Percentiles rank a stretch among this genome's conserved stretches.
phyloP scores from a whole-genome alignment of 2,888 invertebrate genomes.

The Caenorhabditis afra region DNA sequence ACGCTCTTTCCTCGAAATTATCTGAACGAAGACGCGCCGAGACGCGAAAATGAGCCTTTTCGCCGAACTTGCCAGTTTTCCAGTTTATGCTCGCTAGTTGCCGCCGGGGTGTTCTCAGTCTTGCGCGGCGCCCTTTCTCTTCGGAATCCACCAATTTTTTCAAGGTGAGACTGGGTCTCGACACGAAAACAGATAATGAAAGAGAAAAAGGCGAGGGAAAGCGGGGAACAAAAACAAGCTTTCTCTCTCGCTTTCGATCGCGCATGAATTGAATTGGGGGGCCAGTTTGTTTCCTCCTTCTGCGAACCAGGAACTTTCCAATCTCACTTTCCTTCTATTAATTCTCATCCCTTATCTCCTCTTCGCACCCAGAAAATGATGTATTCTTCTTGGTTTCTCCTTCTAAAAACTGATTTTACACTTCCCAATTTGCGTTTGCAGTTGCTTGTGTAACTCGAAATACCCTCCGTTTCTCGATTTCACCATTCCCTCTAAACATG shows the following conservation, averaged over 20 bases:
- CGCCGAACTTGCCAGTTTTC: too few relatives aligned
- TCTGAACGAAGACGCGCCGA: too few relatives aligned
- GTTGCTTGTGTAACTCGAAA: too few relatives aligned
- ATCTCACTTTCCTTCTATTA: not conserved
- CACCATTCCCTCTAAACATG: too few relatives aligned
- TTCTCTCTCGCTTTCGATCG: slow-evolving; percentile 16
- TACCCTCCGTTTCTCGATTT: too few relatives aligned
- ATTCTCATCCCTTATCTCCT: too few relatives aligned
- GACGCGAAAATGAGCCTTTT: too few relatives aligned
- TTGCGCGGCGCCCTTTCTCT: slow-evolving; percentile 13
- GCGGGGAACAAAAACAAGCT: slow-evolving; percentile 12
- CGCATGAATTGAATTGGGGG: not conserved
- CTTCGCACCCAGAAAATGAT: too few relatives aligned
- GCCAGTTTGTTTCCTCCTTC: not conserved
- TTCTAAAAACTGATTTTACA: too few relatives aligned
- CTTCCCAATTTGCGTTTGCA: too few relatives aligned
- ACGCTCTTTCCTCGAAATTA: too few relatives aligned
- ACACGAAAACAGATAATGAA: slow-evolving; percentile 5
- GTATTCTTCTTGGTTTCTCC: too few relatives aligned
- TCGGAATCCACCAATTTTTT: slow-evolving; percentile 38
- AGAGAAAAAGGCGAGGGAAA: not conserved
- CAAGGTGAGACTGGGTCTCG: slow-evolving; percentile 44
- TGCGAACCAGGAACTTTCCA: slow-evolving; percentile 20
- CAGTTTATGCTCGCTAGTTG: slow-evolving; percentile 40
- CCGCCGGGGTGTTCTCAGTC: slow-evolving; percentile 10